These are phyloP conservation scores for Ceratoteleas bidentatus DNA, from an alignment of 1,140 invertebrate species.

Conservation along the genomic window DNA sequence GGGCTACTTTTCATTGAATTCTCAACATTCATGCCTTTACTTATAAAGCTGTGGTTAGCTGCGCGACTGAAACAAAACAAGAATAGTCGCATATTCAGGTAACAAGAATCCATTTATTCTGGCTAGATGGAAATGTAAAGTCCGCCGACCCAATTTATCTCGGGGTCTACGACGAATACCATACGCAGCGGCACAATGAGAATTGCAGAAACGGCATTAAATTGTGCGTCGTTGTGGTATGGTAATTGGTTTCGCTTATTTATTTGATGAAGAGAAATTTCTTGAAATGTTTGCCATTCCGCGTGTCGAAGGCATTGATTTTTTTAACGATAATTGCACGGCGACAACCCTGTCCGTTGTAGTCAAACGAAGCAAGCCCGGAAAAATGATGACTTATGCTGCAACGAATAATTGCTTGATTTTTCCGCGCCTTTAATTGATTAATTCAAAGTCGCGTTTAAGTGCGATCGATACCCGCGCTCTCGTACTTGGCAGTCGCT, in stretches of 20 bases:
- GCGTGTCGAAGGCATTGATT: constrained; percentile 38
- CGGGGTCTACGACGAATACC: constrained; percentile 57
- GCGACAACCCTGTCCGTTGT: constrained; percentile 8
- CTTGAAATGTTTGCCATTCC: constrained; percentile 22
- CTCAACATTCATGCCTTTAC: constrained; percentile 35
- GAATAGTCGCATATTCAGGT: constrained; percentile 67
- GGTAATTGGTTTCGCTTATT: constrained; percentile 75
- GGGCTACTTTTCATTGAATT: constrained; percentile 31
- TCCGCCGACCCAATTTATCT: constrained; percentile 77
- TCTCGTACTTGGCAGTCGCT: constrained; percentile 10
- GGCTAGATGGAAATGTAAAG: constrained; percentile 76
- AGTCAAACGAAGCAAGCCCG: neutral
- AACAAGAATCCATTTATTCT: constrained; percentile 79
- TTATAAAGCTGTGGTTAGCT: constrained; percentile 47
- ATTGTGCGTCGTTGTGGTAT: constrained; percentile 71
- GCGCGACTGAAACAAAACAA: constrained; percentile 41
- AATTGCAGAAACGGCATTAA: constrained; percentile 71
- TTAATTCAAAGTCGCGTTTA: constrained; percentile 44
- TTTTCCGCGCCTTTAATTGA: constrained; percentile 33
- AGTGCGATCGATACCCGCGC: constrained; percentile 37
- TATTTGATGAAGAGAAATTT: constrained; percentile 62
- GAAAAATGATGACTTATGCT: neutral
- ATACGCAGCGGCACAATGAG: constrained; percentile 50
- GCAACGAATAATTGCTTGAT: constrained; percentile 31
- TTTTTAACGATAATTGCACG: constrained; percentile 15